A percentile compares a stretch with the other conserved stretches of the same genome.
phyloP scores from a whole-genome alignment of 2,888 invertebrate genomes.

The Xestobium rufovillosum region DNA sequence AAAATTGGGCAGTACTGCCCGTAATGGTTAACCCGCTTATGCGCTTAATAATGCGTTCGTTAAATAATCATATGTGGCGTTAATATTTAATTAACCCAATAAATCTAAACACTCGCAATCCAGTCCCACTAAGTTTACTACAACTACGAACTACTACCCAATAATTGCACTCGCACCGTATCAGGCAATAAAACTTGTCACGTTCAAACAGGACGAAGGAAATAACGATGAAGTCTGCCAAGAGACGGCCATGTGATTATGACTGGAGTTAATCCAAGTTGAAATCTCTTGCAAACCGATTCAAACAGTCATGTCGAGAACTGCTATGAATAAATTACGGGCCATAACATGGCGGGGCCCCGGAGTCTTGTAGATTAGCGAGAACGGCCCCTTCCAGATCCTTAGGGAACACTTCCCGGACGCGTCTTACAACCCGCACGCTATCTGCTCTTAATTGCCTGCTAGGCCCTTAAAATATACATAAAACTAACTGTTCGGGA shows the following conservation, averaged over 20 bases:
- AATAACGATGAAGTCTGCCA: not conserved
- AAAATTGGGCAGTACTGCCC: too few species aligned
- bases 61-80: too few species aligned
- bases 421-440: conserved; percentile 36
- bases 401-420: conserved; percentile 40
- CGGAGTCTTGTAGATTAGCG: conserved; percentile 39
- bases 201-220: too few species aligned
- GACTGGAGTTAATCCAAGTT: conserved; percentile 41
- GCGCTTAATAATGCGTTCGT: too few species aligned
- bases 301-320: conserved; percentile 40
- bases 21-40: too few species aligned
- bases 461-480: conserved; percentile 33
- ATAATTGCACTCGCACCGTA: too few species aligned
- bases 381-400: conserved; percentile 26
- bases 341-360: conserved; percentile 33
- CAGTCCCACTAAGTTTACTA: too few species aligned
- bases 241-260: conserved; percentile 33
- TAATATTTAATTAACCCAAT: too few species aligned
- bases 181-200: too few species aligned
- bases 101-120: too few species aligned
- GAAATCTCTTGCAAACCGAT: conserved; percentile 41
- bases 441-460: conserved; percentile 30
- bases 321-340: conserved; percentile 42
- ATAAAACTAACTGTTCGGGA: conserved; percentile 35
- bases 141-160: too few species aligned